Evolutionary conservation across 2,113 vertebrate genomes (phyloP).

Genomic region (Ploceus nigricollis): DNA sequence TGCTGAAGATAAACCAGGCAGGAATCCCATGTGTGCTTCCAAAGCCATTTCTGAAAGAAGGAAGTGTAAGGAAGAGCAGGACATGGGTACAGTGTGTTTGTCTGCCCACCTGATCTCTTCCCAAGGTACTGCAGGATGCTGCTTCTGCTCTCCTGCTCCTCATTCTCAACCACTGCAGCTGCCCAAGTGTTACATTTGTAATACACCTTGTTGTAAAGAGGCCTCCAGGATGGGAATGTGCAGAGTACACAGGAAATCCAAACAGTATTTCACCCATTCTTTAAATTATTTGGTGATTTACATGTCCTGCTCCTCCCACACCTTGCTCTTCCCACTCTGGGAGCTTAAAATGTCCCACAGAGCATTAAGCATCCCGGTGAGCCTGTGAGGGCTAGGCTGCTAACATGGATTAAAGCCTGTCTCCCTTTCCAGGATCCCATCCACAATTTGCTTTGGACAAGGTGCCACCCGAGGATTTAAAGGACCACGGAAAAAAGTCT

Average conservation of each 20-base stretch:
- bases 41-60: not conserved
- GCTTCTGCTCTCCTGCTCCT: not conserved
- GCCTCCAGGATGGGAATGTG: not conserved
- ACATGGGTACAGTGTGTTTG: rapidly evolving
- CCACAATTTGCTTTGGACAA: conserved; percentile 83
- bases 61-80: not conserved
- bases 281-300: not conserved
- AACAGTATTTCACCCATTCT: not conserved
- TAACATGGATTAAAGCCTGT: not conserved
- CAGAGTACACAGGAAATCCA: not conserved
- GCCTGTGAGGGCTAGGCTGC: not conserved
- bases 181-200: not conserved
- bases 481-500: conserved; percentile 78
- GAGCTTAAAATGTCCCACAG: not conserved
- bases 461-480: conserved; percentile 83
- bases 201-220: not conserved
- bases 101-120: not conserved
- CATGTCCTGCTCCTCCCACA: not conserved
- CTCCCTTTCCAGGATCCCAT: conserved; percentile 75
- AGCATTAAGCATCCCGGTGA: not conserved
- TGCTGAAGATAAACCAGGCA: not conserved
- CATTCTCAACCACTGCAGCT: not conserved
- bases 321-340: not conserved
- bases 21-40: not conserved
- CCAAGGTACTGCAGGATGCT: not conserved